Percentiles rank a stretch among this genome's conserved stretches.
phyloP scores from a whole-genome alignment of 2,888 invertebrate genomes.

The Choreutis nemorana region DNA sequence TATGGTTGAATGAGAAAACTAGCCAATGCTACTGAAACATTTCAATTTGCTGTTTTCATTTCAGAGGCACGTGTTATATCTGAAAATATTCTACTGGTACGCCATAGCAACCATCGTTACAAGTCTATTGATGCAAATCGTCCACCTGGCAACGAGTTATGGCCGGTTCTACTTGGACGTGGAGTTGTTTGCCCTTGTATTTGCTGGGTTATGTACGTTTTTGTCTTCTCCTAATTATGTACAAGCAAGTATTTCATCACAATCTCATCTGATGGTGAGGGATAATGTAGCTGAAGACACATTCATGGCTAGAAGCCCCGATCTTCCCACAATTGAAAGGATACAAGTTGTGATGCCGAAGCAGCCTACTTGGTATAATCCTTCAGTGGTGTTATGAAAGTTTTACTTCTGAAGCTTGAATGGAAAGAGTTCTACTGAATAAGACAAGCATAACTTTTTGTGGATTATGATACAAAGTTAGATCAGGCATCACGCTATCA shows the following conservation, averaged over 20 bases:
- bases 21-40: not conserved
- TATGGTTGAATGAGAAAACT: too few relatives aligned
- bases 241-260: not conserved
- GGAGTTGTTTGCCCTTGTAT: conserved; percentile 16
- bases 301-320: too few relatives aligned
- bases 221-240: not conserved
- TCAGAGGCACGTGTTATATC: conserved; percentile 26
- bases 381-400: too few relatives aligned
- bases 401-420: too few relatives aligned
- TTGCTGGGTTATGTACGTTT: conserved; percentile 31
- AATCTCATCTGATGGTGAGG: not conserved
- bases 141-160: conserved; percentile 12
- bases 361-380: too few relatives aligned
- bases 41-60: conserved; percentile 13
- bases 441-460: too few relatives aligned
- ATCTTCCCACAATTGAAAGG: too few relatives aligned
- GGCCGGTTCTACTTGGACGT: conserved; percentile 16
- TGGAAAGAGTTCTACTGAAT: too few relatives aligned
- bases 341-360: too few relatives aligned
- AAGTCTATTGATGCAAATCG: conserved; percentile 19
- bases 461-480: too few relatives aligned
- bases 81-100: conserved; percentile 38
- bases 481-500: too few relatives aligned
- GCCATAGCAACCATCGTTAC: conserved; percentile 25
- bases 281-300: too few relatives aligned